phyloP scores from a whole-genome alignment of 2,888 invertebrate species.

The Amaurobius ferox region DNA sequence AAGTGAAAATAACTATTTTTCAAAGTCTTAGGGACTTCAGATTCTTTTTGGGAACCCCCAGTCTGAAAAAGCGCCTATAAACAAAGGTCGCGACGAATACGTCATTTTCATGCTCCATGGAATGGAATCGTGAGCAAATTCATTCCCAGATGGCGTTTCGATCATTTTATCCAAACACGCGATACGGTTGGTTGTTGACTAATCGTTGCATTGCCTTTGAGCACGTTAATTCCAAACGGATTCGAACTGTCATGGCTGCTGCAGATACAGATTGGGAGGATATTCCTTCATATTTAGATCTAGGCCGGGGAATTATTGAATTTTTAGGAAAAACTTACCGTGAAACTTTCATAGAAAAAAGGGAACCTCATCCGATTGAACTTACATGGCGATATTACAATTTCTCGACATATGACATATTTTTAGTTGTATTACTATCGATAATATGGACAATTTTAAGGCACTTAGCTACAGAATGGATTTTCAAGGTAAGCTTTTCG shows the following conservation, averaged over 20 bases:
- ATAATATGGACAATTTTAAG: slow-evolving; percentile 73
- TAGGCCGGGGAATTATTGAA: slow-evolving; percentile 34
- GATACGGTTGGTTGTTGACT: slow-evolving; percentile 66
- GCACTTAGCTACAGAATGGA: slow-evolving; percentile 64
- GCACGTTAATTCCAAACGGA: slow-evolving; percentile 26
- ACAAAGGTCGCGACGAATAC: too few species aligned
- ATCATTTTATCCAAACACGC: slow-evolving; percentile 52
- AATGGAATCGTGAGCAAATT: too few species aligned
- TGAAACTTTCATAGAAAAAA: slow-evolving; percentile 36
- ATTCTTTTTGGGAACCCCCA: too few species aligned
- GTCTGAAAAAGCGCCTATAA: too few species aligned
- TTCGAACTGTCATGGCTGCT: slow-evolving; percentile 65
- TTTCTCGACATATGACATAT: slow-evolving; percentile 35
- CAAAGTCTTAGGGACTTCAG: too few species aligned
- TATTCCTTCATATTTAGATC: slow-evolving; percentile 52
- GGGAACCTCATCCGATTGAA: slow-evolving; percentile 21
- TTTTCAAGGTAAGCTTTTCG: slow-evolving; percentile 73
- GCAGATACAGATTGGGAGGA: slow-evolving; percentile 53
- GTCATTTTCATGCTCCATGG: too few species aligned
- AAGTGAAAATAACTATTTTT: too few species aligned
- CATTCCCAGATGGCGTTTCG: slow-evolving; percentile 36
- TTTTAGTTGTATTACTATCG: slow-evolving; percentile 69
- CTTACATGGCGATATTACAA: slow-evolving; percentile 48
- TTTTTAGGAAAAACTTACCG: slow-evolving; percentile 38
- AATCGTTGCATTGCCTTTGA: slow-evolving; percentile 40